Evolutionary conservation across 2,888 invertebrate genomes (phyloP).

Genomic region (Alloscopus bannaensis): DNA sequence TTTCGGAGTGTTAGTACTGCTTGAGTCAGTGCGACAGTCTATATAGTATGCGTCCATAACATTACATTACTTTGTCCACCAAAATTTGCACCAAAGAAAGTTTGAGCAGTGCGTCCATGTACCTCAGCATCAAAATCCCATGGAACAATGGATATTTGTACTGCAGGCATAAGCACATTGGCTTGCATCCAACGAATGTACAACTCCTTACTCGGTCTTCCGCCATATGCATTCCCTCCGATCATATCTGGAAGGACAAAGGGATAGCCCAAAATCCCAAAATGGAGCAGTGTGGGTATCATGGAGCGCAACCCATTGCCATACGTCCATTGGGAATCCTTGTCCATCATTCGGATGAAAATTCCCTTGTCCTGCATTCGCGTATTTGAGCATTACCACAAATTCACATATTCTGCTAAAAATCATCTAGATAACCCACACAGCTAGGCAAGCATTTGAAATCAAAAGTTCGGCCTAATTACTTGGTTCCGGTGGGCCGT

Average conservation of each 20-base stretch:
- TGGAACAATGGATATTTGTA: conserved; percentile 82
- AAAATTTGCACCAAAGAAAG: no score
- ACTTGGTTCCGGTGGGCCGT: conserved; percentile 83
- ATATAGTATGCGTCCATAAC: background rate
- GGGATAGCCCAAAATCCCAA: conserved; percentile 81
- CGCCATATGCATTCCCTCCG: conserved; percentile 77
- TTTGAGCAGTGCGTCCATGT: background rate
- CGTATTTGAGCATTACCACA: conserved; percentile 78
- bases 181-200: conserved; percentile 88
- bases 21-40: conserved; percentile 56
- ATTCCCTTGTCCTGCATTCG: conserved; percentile 77
- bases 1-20: conserved; percentile 48
- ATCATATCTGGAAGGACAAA: conserved; percentile 88
- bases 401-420: background rate
- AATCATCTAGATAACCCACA: conserved; percentile 18
- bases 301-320: conserved; percentile 76
- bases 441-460: no score
- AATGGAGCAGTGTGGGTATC: conserved; percentile 77
- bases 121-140: conserved; percentile 84
- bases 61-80: background rate
- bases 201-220: conserved; percentile 78
- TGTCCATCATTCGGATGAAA: conserved; percentile 87
- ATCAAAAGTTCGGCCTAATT: no score
- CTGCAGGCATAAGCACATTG: conserved; percentile 84
- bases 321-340: conserved; percentile 77